Base-by-base conservation (phyloP, 2,888 invertebrate genomes). In the Chrysolina oricalcia region DNA sequence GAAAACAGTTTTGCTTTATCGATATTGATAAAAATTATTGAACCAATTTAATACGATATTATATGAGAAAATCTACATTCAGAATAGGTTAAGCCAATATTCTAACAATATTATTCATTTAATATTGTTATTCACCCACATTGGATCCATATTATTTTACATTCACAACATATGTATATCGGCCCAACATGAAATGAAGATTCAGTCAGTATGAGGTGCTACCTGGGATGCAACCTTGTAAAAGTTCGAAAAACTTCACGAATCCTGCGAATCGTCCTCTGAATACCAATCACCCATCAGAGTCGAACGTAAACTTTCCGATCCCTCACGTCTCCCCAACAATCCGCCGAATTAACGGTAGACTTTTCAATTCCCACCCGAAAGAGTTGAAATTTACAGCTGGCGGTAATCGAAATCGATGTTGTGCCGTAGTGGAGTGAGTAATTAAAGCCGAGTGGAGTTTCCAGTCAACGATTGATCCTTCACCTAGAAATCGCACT, bases 381-480 rank as follows among this genome's bases (percentile, higher is more conserved):
- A 59, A 46, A 46, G 46, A 43, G 59, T 40, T 41, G 66, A 66
- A 59, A 72, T 72, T 59, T 27, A 59, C 23, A 17, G 59, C 59
- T 35, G 41, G 64, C 27, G 19, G 53, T 53, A 67, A 59, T 56
- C 56, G 59, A 35, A 67, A 59, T 56, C 56, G 59, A 35, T 59
- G 66, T n/a, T 56, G 59, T 23, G 48, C 56, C 9, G n/a, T 65
- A 72, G 41, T 53, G 65, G 19, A 56, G 65, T 53, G 23, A 46
- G 56, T 66, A 66, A 72, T 72, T 72, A 66, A 72, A 46, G 40
- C 43, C 23, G 46, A 72, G 72, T 66, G 35, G 72, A 72, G 62
- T 46, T 72, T 66, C 72, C 21, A 66, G 66, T 35, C 17, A 35
- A 43, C 59, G 66, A 72, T 72, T 72, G 72, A 72, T 72, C 72